A percentile compares a stretch with the other conserved stretches of the same genome.
Conservation (phyloP, 2,888 invertebrate genomes). For the Dryadula phaetusa region DNA sequence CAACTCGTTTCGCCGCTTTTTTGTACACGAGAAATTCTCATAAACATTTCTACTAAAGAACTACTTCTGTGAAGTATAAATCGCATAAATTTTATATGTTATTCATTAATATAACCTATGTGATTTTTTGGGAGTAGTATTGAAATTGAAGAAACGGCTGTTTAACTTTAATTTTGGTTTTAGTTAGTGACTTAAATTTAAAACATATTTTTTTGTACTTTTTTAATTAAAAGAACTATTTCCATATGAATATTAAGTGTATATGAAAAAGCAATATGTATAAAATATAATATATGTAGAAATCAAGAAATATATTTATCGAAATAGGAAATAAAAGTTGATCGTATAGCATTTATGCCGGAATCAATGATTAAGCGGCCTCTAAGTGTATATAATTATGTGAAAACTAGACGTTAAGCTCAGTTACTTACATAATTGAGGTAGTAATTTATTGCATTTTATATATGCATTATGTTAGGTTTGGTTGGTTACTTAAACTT, state of each 20-base stretch:
- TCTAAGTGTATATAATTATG: slow-evolving; percentile 20
- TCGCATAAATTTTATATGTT: background rate
- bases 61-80: slow-evolving; percentile 3
- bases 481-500: slow-evolving; percentile 8
- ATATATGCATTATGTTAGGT: slow-evolving; percentile 1
- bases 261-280: background rate
- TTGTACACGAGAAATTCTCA: slow-evolving; percentile 55
- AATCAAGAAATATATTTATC: slow-evolving; percentile 6
- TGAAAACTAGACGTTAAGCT: slow-evolving; percentile 28
- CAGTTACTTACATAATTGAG: slow-evolving; percentile 16
- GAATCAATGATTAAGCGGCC: slow-evolving; percentile 20
- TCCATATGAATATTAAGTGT: background rate
- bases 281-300: slow-evolving; percentile 6
- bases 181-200: background rate
- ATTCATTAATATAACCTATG: background rate
- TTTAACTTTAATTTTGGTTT: background rate
- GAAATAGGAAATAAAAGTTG: slow-evolving; percentile 21
- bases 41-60: slow-evolving; percentile 33
- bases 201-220: background rate
- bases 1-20: slow-evolving; percentile 53
- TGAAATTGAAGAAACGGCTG: background rate
- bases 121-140: background rate
- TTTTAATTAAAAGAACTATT: background rate
- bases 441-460: slow-evolving; percentile 17
- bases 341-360: slow-evolving; percentile 9